These are phyloP conservation scores for Diploscapter pachys DNA, from an alignment of 1,140 invertebrate species.

Conservation along the genomic window DNA sequence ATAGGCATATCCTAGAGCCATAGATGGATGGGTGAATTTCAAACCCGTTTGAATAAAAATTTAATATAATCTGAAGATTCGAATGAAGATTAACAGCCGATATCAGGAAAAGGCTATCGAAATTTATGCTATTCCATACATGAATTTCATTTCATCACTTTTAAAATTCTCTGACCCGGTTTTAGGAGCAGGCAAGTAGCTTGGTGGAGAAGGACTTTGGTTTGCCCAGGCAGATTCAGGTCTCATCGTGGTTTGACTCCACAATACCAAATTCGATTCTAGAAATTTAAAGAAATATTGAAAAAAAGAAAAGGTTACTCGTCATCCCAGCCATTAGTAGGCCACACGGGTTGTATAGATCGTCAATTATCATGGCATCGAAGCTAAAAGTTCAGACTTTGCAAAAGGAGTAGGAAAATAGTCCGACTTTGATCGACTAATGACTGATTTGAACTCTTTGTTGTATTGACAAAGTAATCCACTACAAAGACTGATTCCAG, in stretches of 20 bases:
- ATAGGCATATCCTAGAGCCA: too few relatives aligned
- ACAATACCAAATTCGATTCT: slow-evolving; percentile 55
- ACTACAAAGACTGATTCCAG: slow-evolving; percentile 51
- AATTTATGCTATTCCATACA: too few relatives aligned
- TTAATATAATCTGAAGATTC: too few relatives aligned
- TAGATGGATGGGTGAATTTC: too few relatives aligned
- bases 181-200: slow-evolving; percentile 56
- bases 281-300: slow-evolving; percentile 5
- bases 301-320: background rate
- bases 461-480: slow-evolving; percentile 37
- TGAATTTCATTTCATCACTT: too few relatives aligned
- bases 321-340: slow-evolving; percentile 40
- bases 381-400: background rate
- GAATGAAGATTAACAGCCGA: too few relatives aligned
- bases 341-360: slow-evolving; percentile 58
- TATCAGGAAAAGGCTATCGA: too few relatives aligned
- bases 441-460: slow-evolving; percentile 42
- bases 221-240: slow-evolving; percentile 58
- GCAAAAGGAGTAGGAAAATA: too few relatives aligned
- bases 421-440: slow-evolving; percentile 23
- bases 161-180: slow-evolving; percentile 35
- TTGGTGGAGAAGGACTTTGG: slow-evolving; percentile 54
- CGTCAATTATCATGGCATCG: slow-evolving; percentile 45
- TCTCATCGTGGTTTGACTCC: slow-evolving; percentile 56
- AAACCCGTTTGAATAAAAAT: too few relatives aligned